phyloP scores from a whole-genome alignment of 2,797 vertebrate genomes.

The Rhadinocentrus ornatus region DNA sequence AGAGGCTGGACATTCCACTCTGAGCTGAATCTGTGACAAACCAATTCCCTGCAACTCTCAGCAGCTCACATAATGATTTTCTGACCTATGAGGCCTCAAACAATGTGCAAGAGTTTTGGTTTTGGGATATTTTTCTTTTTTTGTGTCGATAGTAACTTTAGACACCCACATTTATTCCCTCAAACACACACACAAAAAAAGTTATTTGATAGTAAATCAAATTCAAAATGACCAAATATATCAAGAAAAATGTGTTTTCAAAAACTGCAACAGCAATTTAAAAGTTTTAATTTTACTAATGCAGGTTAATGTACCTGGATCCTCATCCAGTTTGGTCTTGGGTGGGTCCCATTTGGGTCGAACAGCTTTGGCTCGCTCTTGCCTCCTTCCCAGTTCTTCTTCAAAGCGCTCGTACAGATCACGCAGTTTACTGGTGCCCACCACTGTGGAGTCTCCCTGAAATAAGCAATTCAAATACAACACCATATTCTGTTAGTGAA shows the following conservation, averaged over 20 bases:
- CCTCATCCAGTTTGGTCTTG: conserved; percentile 94
- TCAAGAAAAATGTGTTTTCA: not conserved
- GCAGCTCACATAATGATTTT: not conserved
- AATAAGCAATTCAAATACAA: not conserved
- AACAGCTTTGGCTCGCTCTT: conserved; percentile 89
- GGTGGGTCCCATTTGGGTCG: conserved; percentile 95
- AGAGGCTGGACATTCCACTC: not conserved
- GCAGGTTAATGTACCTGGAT: conserved; percentile 80
- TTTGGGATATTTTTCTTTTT: not conserved
- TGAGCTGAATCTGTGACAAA: not conserved
- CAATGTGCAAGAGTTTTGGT: not conserved
- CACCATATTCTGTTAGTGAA: not conserved
- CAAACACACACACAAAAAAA: not conserved
- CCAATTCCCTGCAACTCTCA: not conserved
- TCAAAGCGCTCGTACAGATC: conserved; percentile 93
- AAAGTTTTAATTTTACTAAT: not conserved
- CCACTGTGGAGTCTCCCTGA: conserved; percentile 96
- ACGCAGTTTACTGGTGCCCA: conserved; percentile 94
- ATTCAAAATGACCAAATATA: not conserved
- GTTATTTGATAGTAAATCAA: not conserved
- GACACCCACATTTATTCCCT: not conserved
- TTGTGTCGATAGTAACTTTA: not conserved
- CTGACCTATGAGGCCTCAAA: not conserved
- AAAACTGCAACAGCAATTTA: not conserved
- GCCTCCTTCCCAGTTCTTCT: conserved; percentile 90